Evolutionary conservation across 2,113 vertebrate species (phyloP).

Genomic region (Nipponia nippon): DNA sequence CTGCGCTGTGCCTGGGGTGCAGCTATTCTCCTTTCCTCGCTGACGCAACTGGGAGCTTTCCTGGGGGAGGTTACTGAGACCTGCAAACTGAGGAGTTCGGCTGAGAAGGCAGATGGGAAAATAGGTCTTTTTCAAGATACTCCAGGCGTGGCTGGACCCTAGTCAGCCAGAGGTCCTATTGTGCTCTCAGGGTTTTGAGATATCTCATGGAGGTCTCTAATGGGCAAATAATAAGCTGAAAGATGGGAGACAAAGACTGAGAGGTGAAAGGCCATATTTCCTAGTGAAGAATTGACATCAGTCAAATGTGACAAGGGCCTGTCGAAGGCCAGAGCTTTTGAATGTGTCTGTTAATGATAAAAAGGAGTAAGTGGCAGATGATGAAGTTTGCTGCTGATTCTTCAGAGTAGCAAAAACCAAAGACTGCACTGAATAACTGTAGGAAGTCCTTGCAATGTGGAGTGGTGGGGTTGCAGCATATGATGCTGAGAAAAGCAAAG

Average conservation of each 20-base stretch:
- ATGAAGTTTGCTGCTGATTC: neutral
- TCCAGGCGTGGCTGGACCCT: neutral
- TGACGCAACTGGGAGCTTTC: neutral
- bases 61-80: neutral
- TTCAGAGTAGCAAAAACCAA: neutral
- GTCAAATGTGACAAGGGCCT: neutral
- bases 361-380: neutral
- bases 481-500: neutral
- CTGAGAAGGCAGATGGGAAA: neutral
- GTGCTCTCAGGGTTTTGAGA: neutral
- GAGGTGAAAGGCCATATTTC: neutral
- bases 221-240: neutral
- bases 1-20: neutral
- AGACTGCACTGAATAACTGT: neutral
- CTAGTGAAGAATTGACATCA: neutral
- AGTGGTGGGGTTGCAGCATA: neutral
- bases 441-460: neutral
- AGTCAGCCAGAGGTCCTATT: neutral
- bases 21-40: neutral
- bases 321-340: neutral
- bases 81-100: neutral
- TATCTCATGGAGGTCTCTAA: neutral
- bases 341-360: neutral
- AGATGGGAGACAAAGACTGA: neutral
- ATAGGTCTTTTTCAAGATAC: neutral